These are phyloP conservation scores for Drosophila cognata DNA, from an alignment of 2,888 invertebrate genomes.

Conservation along the genomic window DNA sequence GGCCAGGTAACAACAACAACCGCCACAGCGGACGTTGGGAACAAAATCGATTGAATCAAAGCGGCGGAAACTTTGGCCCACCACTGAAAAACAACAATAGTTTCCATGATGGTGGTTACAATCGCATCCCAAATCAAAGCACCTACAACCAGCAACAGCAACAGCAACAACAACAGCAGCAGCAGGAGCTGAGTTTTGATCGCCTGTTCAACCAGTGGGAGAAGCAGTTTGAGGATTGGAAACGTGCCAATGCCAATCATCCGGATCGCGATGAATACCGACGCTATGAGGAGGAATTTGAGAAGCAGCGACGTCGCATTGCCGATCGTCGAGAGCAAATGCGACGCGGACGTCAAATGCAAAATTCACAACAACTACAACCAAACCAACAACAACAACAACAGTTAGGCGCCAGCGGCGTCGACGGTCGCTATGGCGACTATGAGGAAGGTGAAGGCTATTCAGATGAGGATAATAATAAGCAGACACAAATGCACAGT, in stretches of 20 bases:
- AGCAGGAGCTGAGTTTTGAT: slow-evolving; percentile 92
- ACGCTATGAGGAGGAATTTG: slow-evolving; percentile 95
- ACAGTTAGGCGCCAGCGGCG: background rate
- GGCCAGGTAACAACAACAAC: slow-evolving; percentile 17
- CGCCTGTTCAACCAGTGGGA: slow-evolving; percentile 96
- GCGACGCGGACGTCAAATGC: slow-evolving; percentile 86
- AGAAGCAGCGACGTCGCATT: slow-evolving; percentile 91
- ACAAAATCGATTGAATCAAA: slow-evolving; percentile 25
- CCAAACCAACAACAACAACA: slow-evolving; percentile 13
- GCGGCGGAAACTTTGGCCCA: slow-evolving; percentile 34
- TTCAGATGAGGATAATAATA: slow-evolving; percentile 2
- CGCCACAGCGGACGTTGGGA: slow-evolving; percentile 41
- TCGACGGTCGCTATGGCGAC: background rate
- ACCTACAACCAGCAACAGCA: slow-evolving; percentile 90
- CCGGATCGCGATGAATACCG: slow-evolving; percentile 94
- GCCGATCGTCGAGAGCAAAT: slow-evolving; percentile 93
- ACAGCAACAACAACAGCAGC: slow-evolving; percentile 88
- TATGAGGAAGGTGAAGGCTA: slow-evolving; percentile 3
- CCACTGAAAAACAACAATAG: slow-evolving; percentile 16
- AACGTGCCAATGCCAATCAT: slow-evolving; percentile 94
- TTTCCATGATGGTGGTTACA: slow-evolving; percentile 27
- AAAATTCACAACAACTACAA: slow-evolving; percentile 25
- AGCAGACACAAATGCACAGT: background rate
- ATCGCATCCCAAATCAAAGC: slow-evolving; percentile 29
- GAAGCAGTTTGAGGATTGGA: slow-evolving; percentile 96